Evolutionary conservation across 2,113 vertebrate genomes (phyloP), one percentile per base, ranked within the genome.

Genomic region (Myiozetetes cayanensis): DNA sequence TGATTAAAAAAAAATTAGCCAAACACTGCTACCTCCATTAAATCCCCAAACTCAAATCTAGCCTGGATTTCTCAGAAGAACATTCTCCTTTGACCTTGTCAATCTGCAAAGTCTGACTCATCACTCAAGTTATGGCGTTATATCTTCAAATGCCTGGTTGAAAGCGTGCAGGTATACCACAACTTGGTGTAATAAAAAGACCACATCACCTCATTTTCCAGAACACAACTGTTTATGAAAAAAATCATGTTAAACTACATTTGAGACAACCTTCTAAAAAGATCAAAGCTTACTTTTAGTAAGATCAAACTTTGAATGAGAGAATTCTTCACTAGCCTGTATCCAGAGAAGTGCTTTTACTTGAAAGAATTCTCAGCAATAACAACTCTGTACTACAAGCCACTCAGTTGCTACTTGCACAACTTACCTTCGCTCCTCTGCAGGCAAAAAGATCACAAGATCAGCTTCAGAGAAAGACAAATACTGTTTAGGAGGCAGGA

Each of bases 381-480:
- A 52, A 75, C 6, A 14, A 39, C 44, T 10, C 4, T 5, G 20
- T 16, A 41, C 55, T 53, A 43, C 31, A 58, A 73, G 73, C 24
- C 37, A 70, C 22, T 16, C 9, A 72, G 11, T 46, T 31, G n/a
- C 82, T 85, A 35, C 52, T 82, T 18, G 4, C 10, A 47, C 8
- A 52, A 53, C 75, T 88, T 53, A 88, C 53, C 82, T 93, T 70
- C 72, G 30, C 46, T 88, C 46, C 28, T 92, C 82, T 79, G 74
- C 46, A 70, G 75, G 59, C 49, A 85, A 79, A 90, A 85, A 66
- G 53, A 82, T 41, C 78, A 76, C 66, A 91, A 94, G 66, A 61
- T 44, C 85, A 85, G 85, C 49, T 65, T 90, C n/a, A 83, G 83
- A 68, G 52, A 79, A n/a, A 84, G 56, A 67, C n/a, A 88, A 66